Base-by-base conservation (phyloP, 2,113 vertebrate species). In the Cyprinus carpio region DNA sequence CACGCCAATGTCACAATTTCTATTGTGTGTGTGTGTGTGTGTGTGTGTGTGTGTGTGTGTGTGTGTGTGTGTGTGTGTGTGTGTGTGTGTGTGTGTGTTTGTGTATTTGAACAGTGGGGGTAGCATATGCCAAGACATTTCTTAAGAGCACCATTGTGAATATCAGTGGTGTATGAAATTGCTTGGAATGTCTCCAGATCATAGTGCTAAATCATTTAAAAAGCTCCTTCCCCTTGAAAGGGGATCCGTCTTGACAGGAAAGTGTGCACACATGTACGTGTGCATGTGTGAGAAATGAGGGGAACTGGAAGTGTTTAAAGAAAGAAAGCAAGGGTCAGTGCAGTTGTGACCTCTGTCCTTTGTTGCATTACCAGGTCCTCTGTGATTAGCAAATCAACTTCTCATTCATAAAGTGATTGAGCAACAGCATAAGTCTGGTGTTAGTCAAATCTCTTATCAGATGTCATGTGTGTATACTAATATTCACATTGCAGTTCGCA, bases 141-240 rank as follows among this genome's bases (percentile, higher is more conserved):
- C 89, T 87, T 91, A 86, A 90, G 90, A 89, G 29, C 83, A 89
- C 89, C 89, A 72, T 88, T 91, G 72, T 92, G 91, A 91, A 90
- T 91, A 93, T 89, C 89, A 93, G 86, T 93, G 92, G 92, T 89
- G 92, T 94, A 93, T 94, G 92, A 95, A 95, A 94, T 93, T 93
- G 83, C 92, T 92, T 91, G 94, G 91, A 93, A 90, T 94, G 93
- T 93, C 91, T 92, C 71, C 86, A 92, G 94, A 94, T 95, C 88
- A 92, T 92, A 93, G 93, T 89, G 89, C 89, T 94, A 94, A 96
- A 95, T 96, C 93, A 94, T 94, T 94, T 95, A 94, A 95, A 95
- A 94, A 93, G 94, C 92, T 94, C 89, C 92, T 75, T 93, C 91
- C 90, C 88, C 75, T 85, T 90, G 87, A 85, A 62, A 78, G 62